Evolutionary conservation across 2,888 invertebrate species (phyloP).

Genomic region (Volucella zonaria): DNA sequence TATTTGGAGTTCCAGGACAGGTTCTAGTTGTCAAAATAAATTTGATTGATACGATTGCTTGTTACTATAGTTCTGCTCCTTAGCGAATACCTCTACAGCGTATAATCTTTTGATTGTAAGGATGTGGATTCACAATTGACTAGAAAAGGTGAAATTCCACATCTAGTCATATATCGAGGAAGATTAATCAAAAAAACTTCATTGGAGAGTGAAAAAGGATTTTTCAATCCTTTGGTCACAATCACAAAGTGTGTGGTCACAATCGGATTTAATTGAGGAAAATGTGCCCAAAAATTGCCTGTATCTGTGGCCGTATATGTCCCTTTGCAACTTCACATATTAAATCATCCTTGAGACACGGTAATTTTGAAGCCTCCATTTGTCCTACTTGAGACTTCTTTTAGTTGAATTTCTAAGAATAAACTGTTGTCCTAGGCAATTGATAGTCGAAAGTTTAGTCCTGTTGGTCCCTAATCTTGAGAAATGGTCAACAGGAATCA

Average conservation of each 20-base stretch:
- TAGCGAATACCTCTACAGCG: conserved; percentile 35
- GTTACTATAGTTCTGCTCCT: conserved; percentile 3
- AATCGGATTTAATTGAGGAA: conserved; percentile 59
- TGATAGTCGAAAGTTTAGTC: conserved; percentile 33
- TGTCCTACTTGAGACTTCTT: conserved; percentile 6
- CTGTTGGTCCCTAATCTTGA: conserved; percentile 56
- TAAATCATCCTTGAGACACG: conserved; percentile 55
- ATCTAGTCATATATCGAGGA: conserved; percentile 29
- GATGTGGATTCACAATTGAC: conserved; percentile 35
- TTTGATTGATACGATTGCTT: conserved; percentile 64
- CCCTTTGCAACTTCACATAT: conserved; percentile 22
- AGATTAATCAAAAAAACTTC: conserved; percentile 60
- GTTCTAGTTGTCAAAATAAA: conserved; percentile 71
- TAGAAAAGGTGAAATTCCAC: conserved; percentile 41
- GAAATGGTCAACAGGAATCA: conserved; percentile 45
- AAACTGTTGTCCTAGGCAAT: conserved; percentile 31
- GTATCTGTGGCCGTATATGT: not conserved
- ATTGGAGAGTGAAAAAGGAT: conserved; percentile 12
- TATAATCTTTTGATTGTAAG: conserved; percentile 60
- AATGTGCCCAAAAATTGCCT: not conserved
- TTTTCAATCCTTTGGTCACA: not conserved
- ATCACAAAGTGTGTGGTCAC: conserved; percentile 59
- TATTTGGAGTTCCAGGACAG: conserved; percentile 40
- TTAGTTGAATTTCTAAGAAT: conserved; percentile 27
- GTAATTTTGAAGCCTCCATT: conserved; percentile 39